Conservation (phyloP, 2,113 vertebrate genomes). For the Pollachius pollachius region DNA sequence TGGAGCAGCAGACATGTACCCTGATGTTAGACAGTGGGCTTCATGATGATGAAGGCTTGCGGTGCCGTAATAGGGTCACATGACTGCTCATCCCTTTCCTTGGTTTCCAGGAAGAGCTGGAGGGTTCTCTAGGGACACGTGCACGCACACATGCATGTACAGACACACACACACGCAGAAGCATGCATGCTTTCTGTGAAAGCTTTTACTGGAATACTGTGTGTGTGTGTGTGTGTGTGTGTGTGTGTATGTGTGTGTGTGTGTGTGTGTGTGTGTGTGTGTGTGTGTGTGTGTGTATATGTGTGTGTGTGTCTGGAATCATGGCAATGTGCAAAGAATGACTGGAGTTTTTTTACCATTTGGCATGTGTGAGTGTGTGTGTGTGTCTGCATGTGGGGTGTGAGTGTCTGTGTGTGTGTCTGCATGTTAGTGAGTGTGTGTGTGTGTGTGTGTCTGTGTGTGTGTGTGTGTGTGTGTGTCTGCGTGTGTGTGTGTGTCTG, state of each 20-base stretch:
- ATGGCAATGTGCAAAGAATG: neutral
- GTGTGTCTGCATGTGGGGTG: neutral
- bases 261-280: neutral
- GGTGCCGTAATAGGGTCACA: too few relatives aligned
- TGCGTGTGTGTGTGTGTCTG: neutral
- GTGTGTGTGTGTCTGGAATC: neutral
- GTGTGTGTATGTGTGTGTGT: slow-evolving; percentile 2
- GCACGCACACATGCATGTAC: neutral
- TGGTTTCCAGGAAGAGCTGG: neutral
- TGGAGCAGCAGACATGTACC: too few relatives aligned
- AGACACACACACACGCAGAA: neutral
- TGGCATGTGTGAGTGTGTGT: neutral
- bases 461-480: too few relatives aligned
- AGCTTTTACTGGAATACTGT: slow-evolving; percentile 37
- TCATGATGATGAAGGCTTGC: too few relatives aligned
- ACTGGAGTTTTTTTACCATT: too few relatives aligned
- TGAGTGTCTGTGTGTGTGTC: neutral
- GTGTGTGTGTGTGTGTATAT: slow-evolving; percentile 2
- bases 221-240: slow-evolving; percentile 4
- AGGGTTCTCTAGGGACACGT: neutral
- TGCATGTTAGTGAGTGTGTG: neutral
- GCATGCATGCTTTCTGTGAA: slow-evolving; percentile 21
- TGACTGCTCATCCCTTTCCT: neutral
- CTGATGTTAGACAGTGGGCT: too few relatives aligned
- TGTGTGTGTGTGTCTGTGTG: too few relatives aligned